A percentile compares a stretch with the other conserved stretches of the same genome.
Evolutionary conservation across 2,888 invertebrate species (phyloP).

Genomic region (Gymnoscelis rufifasciata): DNA sequence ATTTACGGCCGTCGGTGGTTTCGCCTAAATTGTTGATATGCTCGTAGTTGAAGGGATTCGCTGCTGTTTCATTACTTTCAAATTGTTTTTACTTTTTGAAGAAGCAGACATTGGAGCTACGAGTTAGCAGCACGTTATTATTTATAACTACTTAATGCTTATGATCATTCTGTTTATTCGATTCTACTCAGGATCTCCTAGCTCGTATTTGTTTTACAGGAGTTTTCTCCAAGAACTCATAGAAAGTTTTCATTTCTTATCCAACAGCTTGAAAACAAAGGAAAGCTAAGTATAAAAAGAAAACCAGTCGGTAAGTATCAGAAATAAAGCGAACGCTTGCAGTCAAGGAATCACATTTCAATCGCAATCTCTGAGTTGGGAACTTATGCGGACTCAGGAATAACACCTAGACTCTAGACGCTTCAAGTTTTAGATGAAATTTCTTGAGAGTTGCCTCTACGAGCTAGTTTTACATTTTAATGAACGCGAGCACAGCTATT

Average conservation of each 20-base stretch:
- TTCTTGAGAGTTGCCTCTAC: conserved; percentile 14
- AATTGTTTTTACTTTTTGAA: not conserved
- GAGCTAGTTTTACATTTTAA: conserved; percentile 22
- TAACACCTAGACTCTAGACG: conserved; percentile 25
- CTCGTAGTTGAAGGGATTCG: not conserved
- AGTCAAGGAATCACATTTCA: conserved; percentile 28
- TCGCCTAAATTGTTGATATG: not conserved
- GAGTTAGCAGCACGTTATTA: no score
- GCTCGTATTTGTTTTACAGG: no score
- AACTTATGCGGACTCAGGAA: conserved; percentile 28
- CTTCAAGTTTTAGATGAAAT: conserved; percentile 25
- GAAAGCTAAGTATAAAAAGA: not conserved
- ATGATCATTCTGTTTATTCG: no score
- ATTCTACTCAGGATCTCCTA: no score
- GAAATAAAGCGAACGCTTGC: conserved; percentile 14
- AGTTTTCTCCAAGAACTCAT: not conserved
- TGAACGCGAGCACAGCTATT: conserved; percentile 13
- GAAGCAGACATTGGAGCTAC: no score
- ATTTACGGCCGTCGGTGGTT: not conserved
- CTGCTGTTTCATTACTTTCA: not conserved
- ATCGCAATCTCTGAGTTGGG: conserved; percentile 24
- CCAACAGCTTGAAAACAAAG: not conserved
- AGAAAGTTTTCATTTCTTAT: not conserved
- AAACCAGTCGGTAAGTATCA: conserved; percentile 5
- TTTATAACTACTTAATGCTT: no score